phyloP scores from a whole-genome alignment of 2,888 invertebrate genomes.

The Portevinia maculata region DNA sequence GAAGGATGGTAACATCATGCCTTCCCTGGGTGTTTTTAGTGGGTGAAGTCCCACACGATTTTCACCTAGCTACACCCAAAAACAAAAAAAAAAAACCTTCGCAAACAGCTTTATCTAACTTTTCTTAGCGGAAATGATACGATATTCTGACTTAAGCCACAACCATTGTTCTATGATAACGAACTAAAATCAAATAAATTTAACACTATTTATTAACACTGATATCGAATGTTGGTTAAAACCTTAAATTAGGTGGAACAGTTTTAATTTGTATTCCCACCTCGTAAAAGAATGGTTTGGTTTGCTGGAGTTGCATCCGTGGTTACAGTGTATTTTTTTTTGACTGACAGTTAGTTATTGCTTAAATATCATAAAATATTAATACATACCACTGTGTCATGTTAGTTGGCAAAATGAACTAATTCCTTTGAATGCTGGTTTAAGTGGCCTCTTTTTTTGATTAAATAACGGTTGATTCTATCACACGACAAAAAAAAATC shows the following conservation, averaged over 20 bases:
- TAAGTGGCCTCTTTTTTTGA: too few relatives aligned
- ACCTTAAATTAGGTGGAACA: constrained; percentile 40
- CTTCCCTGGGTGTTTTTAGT: too few relatives aligned
- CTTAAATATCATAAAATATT: background rate
- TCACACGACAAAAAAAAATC: too few relatives aligned
- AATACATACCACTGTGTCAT: background rate
- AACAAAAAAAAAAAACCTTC: background rate
- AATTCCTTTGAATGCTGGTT: background rate
- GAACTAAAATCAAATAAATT: constrained; percentile 30
- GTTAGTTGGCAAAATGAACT: background rate
- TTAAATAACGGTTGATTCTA: too few relatives aligned
- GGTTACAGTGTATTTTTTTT: constrained; percentile 22
- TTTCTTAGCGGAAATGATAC: constrained; percentile 22
- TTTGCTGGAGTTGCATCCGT: constrained; percentile 19
- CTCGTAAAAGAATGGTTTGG: constrained; percentile 43
- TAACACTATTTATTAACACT: constrained; percentile 2
- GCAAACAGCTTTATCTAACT: constrained; percentile 43
- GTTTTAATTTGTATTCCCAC: constrained; percentile 42
- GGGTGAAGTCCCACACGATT: too few relatives aligned
- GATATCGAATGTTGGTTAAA: constrained; percentile 15
- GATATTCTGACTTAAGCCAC: background rate
- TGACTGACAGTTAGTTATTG: constrained; percentile 31
- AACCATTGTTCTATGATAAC: constrained; percentile 30
- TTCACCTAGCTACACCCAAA: too few relatives aligned
- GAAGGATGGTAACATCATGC: too few relatives aligned